phyloP scores from a whole-genome alignment of 2,888 invertebrate species.

The Amiota mariae region DNA sequence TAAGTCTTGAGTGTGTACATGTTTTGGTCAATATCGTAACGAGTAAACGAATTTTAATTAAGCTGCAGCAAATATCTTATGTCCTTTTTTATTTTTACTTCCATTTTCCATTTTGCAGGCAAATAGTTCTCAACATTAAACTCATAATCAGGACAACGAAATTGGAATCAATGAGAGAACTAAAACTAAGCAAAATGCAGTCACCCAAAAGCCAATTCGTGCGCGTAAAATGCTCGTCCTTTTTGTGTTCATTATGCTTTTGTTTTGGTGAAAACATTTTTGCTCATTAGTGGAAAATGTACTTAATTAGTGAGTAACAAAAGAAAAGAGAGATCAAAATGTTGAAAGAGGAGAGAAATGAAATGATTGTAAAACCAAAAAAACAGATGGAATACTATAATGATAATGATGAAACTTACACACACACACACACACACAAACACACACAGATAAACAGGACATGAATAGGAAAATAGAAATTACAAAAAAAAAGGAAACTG shows the following conservation, averaged over 20 bases:
- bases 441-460: background rate
- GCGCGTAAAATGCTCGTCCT: background rate
- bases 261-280: slow-evolving; percentile 45
- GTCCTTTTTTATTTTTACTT: too few species aligned
- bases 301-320: slow-evolving; percentile 55
- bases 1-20: too few species aligned
- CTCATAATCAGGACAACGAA: too few species aligned
- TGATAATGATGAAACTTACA: slow-evolving; percentile 1
- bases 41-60: too few species aligned
- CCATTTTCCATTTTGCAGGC: too few species aligned
- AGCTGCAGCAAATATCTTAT: too few species aligned
- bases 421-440: background rate
- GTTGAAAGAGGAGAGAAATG: background rate
- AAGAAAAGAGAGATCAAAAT: background rate
- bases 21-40: too few species aligned
- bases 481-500: background rate
- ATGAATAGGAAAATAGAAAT: background rate
- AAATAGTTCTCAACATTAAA: too few species aligned
- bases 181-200: background rate
- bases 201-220: background rate
- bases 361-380: background rate
- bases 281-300: slow-evolving; percentile 65
- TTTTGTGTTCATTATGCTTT: slow-evolving; percentile 41
- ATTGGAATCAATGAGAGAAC: too few species aligned
- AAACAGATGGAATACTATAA: slow-evolving; percentile 3